These are phyloP conservation scores for Falco cherrug DNA, from an alignment of 2,797 vertebrate genomes.

Conservation along the genomic window DNA sequence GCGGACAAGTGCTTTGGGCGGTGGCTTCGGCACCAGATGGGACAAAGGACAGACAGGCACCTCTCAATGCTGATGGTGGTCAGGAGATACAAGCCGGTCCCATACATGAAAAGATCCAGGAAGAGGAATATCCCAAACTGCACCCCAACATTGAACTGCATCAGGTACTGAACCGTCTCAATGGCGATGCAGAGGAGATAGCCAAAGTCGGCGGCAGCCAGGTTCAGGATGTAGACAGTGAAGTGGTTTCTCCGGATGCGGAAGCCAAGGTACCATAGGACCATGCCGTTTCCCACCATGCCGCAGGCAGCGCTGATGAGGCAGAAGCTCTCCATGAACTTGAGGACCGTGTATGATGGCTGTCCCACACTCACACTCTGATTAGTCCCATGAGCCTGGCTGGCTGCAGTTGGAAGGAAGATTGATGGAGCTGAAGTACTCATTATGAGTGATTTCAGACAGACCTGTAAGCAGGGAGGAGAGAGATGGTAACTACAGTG, in stretches of 20 bases:
- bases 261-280: conserved; percentile 69
- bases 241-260: conserved; percentile 56
- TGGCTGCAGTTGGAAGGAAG: background rate
- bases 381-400: background rate
- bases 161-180: conserved; percentile 50
- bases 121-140: conserved; percentile 3
- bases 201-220: conserved; percentile 26
- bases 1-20: conserved; percentile 16
- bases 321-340: conserved; percentile 21
- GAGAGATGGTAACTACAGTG: background rate
- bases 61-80: conserved; percentile 56
- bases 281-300: conserved; percentile 50
- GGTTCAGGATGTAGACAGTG: conserved; percentile 69
- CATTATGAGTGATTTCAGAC: background rate
- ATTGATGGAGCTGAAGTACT: background rate
- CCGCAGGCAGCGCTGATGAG: conserved; percentile 48
- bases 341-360: background rate
- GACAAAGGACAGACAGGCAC: conserved; percentile 57
- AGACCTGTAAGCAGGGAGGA: conserved; percentile 6
- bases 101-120: conserved; percentile 36
- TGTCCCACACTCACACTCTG: background rate
- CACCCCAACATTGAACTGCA: conserved; percentile 29
- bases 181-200: conserved; percentile 56
- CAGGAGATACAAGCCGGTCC: conserved; percentile 58
- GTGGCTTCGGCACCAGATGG: conserved; percentile 64